Base-by-base conservation (phyloP, 2,888 invertebrate species). In the Mythimna albipuncta region DNA sequence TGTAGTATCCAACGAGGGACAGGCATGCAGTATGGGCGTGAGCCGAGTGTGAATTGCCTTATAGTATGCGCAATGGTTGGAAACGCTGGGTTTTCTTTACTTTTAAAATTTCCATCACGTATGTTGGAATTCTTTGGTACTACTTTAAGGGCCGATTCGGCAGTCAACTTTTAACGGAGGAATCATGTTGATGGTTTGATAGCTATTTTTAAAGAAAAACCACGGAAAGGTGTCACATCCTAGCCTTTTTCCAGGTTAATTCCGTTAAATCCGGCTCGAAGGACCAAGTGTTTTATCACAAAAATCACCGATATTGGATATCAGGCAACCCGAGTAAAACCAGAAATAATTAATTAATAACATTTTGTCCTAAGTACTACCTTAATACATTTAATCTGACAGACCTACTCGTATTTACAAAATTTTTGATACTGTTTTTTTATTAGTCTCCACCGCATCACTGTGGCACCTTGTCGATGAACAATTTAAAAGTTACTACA, bases 21-120 rank as follows among this genome's bases (percentile, higher is more conserved):
- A 71, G 78, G 85, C 44, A 81, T 76, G 74, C 73, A 70, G 77
- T 67, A 79, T 66, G 75, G 64, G 70, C 81, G 83, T 86, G 81
- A 71, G 71, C 58, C 57, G 81, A 66, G 70, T 88, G 75, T 72
- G 75, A 85, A 85, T 83, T 83, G 75, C 79, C 70, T 70, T 80
- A 66, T 69, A 73, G 66, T 66, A 75, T 81, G 78, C 57, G 78
- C 70, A 66, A 68, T 69, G 68, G 41, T 11, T 65, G 75, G 59
- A 71, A 65, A 78, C 47, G 10, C n/a, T 78, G 19, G 63, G 65
- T 65, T 78, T 81, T 82, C 69, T 81, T 70, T 63, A 59, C 41
- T 50, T 69, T 79, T 62, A 69, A 65, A 55, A 79, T 52, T 69
- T 63, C n/a, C 35, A 64, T 66, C 77, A 77, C 72, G 72, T 77